A percentile compares a stretch with the other conserved stretches of the same genome.
These are phyloP conservation scores for Oncorhynchus mykiss DNA, from an alignment of 2,113 vertebrate genomes.

Conservation along the genomic window DNA sequence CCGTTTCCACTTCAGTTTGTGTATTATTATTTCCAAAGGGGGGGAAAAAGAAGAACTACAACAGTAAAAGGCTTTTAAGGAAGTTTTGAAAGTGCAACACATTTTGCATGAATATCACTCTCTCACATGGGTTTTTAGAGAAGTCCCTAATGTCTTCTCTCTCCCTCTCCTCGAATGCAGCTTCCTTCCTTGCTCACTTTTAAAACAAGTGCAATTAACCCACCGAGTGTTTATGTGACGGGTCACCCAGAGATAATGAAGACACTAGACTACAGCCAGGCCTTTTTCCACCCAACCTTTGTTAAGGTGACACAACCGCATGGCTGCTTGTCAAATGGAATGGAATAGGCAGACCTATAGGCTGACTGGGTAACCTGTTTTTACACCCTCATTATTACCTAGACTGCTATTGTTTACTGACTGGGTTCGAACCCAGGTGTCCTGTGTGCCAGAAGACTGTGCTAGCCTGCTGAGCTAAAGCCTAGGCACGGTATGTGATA, in stretches of 20 bases:
- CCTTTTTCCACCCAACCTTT: conserved; percentile 43
- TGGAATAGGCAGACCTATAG: neutral
- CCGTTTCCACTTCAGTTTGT: no score
- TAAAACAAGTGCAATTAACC: conserved; percentile 71
- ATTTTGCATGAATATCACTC: neutral
- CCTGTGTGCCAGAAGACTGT: no score
- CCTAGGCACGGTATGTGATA: no score
- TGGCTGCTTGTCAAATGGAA: conserved; percentile 44
- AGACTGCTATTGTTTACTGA: neutral
- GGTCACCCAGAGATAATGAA: conserved; percentile 52
- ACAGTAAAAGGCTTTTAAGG: neutral
- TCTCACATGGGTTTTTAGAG: neutral
- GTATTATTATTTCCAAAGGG: no score
- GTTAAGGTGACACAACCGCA: conserved; percentile 32
- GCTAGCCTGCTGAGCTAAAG: no score
- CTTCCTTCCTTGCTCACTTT: conserved; percentile 44
- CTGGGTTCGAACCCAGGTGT: neutral
- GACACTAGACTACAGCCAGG: conserved; percentile 22
- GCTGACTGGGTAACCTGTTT: neutral
- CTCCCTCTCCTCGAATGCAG: conserved; percentile 25
- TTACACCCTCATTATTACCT: no score
- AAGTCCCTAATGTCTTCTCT: neutral
- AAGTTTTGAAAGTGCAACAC: neutral
- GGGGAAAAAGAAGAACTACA: no score
- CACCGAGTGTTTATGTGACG: conserved; percentile 36